Conservation (phyloP, 2,888 invertebrate genomes). For the Acanthococcus lagerstroemiae region DNA sequence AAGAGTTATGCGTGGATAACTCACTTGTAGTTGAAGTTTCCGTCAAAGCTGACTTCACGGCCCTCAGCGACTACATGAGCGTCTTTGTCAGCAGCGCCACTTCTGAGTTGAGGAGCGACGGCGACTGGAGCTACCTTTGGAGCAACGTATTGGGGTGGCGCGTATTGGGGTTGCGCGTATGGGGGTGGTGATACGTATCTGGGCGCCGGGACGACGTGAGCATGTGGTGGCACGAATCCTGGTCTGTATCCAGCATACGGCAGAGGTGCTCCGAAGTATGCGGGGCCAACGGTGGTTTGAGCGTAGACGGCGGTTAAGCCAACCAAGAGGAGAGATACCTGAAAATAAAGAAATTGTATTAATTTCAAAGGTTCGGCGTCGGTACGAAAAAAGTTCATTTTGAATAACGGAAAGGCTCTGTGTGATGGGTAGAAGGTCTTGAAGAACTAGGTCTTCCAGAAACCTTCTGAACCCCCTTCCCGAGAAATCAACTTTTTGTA, state of each 20-base stretch:
- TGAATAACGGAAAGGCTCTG: too few species aligned
- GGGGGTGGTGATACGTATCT: neutral
- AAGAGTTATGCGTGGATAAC: slow-evolving; percentile 35
- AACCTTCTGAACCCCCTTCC: too few species aligned
- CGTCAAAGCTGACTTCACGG: slow-evolving; percentile 45
- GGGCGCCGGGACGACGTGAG: too few species aligned
- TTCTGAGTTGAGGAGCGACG: neutral
- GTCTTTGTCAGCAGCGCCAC: slow-evolving; percentile 16
- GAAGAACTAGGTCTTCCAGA: too few species aligned
- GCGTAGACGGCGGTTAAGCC: neutral
- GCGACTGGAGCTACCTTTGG: neutral
- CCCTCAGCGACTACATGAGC: slow-evolving; percentile 41
- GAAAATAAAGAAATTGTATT: neutral
- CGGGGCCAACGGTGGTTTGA: too few species aligned
- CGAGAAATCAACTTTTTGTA: too few species aligned
- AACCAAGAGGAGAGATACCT: neutral
- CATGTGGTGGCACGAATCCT: too few species aligned
- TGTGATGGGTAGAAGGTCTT: too few species aligned
- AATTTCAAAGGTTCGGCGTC: too few species aligned
- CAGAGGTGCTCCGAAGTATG: too few species aligned
- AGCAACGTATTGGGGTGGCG: neutral
- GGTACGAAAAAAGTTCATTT: too few species aligned
- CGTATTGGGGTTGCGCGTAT: neutral
- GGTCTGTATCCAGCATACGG: too few species aligned
- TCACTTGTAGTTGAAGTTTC: slow-evolving; percentile 51